Percentiles rank a stretch among this genome's conserved stretches.
Conservation (phyloP, 1,140 invertebrate genomes). For the Temnothorax curvispinosus region DNA sequence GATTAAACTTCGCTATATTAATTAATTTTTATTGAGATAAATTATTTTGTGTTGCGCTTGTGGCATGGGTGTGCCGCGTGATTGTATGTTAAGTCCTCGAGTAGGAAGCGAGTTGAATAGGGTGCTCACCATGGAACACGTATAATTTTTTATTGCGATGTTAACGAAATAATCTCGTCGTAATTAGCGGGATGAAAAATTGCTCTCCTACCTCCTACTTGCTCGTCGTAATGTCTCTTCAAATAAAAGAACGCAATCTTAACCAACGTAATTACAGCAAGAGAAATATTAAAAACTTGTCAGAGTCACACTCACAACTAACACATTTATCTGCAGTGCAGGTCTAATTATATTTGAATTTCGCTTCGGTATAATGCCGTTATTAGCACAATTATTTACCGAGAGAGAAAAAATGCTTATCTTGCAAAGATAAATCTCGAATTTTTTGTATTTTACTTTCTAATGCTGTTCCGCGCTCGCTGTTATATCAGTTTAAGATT, state of each 20-base stretch:
- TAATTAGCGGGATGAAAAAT: constrained; percentile 54
- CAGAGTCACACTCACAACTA: constrained; percentile 13
- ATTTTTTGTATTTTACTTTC: neutral
- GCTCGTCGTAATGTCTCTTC: constrained; percentile 37
- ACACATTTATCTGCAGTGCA: neutral
- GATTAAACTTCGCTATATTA: constrained; percentile 33
- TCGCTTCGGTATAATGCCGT: neutral
- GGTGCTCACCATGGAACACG: constrained; percentile 31
- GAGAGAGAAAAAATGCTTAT: neutral
- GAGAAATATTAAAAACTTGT: constrained; percentile 39
- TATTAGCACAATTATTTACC: constrained; percentile 33
- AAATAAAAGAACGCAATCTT: constrained; percentile 51
- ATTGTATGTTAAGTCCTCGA: constrained; percentile 67
- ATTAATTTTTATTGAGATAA: constrained; percentile 58
- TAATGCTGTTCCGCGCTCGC: neutral
- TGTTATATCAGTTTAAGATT: neutral
- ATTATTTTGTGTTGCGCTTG: neutral
- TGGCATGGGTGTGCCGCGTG: constrained; percentile 8
- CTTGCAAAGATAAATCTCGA: neutral
- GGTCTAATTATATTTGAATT: constrained; percentile 51
- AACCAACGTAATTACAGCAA: constrained; percentile 29
- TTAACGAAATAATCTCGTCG: constrained; percentile 58
- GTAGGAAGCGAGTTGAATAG: constrained; percentile 49
- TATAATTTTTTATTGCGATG: constrained; percentile 52
- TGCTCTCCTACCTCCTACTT: constrained; percentile 13